Evolutionary conservation across 2,113 vertebrate species (phyloP).

Genomic region (Probosciger aterrimus): DNA sequence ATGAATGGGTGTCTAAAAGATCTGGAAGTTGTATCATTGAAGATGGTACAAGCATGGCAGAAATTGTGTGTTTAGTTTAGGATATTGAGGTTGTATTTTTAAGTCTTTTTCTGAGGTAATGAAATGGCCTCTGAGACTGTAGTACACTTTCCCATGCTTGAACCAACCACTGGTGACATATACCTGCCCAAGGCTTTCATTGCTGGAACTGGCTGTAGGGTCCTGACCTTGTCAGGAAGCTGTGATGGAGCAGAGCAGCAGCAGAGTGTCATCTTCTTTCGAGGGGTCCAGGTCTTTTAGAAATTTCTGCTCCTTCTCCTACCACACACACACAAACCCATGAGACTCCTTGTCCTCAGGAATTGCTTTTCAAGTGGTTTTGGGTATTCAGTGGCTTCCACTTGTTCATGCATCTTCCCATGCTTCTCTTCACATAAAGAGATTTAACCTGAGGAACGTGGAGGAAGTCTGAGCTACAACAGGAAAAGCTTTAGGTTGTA

Average conservation of each 20-base stretch:
- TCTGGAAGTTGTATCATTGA: background rate
- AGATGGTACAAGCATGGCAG: background rate
- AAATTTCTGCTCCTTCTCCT: background rate
- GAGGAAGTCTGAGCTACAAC: background rate
- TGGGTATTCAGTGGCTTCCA: background rate
- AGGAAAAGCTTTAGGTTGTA: background rate
- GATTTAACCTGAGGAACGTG: background rate
- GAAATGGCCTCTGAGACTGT: background rate
- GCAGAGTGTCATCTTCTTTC: background rate
- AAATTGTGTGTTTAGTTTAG: background rate
- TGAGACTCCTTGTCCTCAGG: background rate
- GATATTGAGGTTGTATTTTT: background rate
- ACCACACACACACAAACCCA: accelerated
- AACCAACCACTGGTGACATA: background rate
- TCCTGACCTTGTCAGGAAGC: background rate
- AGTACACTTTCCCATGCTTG: background rate
- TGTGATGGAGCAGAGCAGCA: background rate
- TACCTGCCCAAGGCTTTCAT: background rate
- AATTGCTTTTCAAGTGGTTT: background rate
- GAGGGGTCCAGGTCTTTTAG: background rate
- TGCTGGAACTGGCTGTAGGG: background rate
- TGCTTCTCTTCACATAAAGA: background rate
- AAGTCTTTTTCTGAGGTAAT: background rate
- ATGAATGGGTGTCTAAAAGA: background rate
- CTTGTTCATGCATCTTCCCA: background rate